Evolutionary conservation across 1,140 invertebrate genomes (phyloP), one percentile per base, ranked within the genome.

Genomic region (Hydropsyche tenuis): DNA sequence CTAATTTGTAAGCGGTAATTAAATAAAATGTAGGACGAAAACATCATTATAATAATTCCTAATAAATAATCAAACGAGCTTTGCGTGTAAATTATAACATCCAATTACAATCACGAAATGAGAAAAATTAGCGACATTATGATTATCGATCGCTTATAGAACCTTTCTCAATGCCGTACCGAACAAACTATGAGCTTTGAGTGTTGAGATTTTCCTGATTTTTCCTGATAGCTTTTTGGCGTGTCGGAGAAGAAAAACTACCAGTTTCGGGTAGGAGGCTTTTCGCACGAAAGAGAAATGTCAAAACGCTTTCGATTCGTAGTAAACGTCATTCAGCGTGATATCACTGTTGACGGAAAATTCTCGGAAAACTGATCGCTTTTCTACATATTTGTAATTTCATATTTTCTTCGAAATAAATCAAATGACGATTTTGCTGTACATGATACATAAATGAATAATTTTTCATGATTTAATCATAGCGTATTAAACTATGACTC

Each of bases 201-300:
- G 20, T 53, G 48, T 53, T 53, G 48, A 53, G 48, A 53, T 53
- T 53, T 53, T 20, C 7, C 5, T 18, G n/a, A 20, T 18, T 53
- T 53, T 53, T 53, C 48, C 48, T 53, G 48, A 53, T 53, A 53
- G 48, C 48, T 53, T 53, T 53, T 20, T 53, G 20, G 48, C 48
- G 48, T 53, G 48, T 53, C 16, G 48, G 14, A 6, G 9, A 53
- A 18, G 48, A 4, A 9, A 37, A 37, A 37, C 3, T 37, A 2
- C 48, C n/a, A n/a, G 48, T 18, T 53, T 53, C 18, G 30, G 30
- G 3, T 4, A 53, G 16, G 9, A 18, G 16, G 48, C 16, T 53
- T 37, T 37, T 53, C 48, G 16, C 20, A 16, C 9, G 16, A 53
- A 53, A 20, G 30, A 37, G 9, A 37, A 37, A 37, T 37, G 30